Evolutionary conservation across 2,113 vertebrate genomes (phyloP).

Genomic region (Ceyx melanurus): DNA sequence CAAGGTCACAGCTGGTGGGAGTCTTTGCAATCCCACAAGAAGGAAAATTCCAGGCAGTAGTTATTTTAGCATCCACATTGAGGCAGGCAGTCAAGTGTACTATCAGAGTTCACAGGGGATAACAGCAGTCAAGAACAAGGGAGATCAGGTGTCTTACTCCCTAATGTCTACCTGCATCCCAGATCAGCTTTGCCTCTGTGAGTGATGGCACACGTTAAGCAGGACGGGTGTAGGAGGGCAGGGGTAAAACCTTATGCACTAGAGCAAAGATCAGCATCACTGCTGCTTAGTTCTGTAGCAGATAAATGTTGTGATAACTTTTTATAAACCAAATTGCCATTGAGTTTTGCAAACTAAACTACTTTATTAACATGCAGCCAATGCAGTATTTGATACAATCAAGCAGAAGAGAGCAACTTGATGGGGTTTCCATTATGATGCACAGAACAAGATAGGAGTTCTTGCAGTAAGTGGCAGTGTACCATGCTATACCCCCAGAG

Average conservation of each 20-base stretch:
- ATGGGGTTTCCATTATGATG: not conserved
- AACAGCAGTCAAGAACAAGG: not conserved
- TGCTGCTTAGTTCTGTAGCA: not conserved
- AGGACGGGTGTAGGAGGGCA: rapidly evolving
- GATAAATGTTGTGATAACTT: not conserved
- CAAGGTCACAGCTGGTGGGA: no score
- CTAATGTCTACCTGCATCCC: not conserved
- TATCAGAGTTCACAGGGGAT: not conserved
- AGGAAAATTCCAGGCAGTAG: no score
- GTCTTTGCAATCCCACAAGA: no score
- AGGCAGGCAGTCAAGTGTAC: not conserved
- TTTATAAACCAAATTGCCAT: not conserved
- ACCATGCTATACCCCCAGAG: not conserved
- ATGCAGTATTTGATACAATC: not conserved
- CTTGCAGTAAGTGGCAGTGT: not conserved
- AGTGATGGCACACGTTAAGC: not conserved
- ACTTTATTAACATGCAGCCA: not conserved
- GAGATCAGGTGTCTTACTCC: not conserved
- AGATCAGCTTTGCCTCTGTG: not conserved
- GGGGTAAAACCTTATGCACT: not conserved
- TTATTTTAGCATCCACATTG: no score
- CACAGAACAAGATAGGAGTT: not conserved
- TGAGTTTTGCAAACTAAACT: not conserved
- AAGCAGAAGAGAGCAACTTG: not conserved
- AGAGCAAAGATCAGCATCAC: not conserved